Evolutionary conservation across 2,797 vertebrate species (phyloP), one percentile per base, ranked within the genome.

Genomic region (Anguilla pacifica): DNA sequence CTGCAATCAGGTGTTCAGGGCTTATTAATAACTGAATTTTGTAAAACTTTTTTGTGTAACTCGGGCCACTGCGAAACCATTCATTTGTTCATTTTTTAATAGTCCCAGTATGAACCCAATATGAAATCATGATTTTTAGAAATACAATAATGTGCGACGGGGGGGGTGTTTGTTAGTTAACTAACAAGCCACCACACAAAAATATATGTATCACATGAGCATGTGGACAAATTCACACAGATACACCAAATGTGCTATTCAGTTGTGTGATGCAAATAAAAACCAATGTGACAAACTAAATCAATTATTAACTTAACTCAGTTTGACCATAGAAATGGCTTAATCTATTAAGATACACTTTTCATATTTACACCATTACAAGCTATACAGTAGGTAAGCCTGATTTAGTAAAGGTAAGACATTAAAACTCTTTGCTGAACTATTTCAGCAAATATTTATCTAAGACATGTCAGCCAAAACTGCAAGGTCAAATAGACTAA

Each of bases 391-490:
- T 74, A 39, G 31, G 31, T 11, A 35, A 35, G 70, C 43, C 43
- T 46, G 43, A 46, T 46, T 46, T 46, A 46, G 43, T 46, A 46
- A 5, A 46, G 43, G 43, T 46, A 46, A 46, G 5, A 46, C n/a
- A 85, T 77, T 53, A 55, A 6, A 53, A 35, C 51, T 85, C 2
- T 39, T 43, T 79, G 82, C 86, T 51, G 89, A 90, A 92, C 91
- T 91, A 92, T 87, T 74, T 67, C 83, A 55, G 82, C 90, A 92
- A 94, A 94, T 94, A 94, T 94, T 95, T 92, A 89, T 43, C 86
- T 86, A 86, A 91, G 64, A 89, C 64, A 55, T 90, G 90, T 90
- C 7, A 87, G 74, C 85, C 70, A 87, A 57, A 89, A 90, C 25
- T 74, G 57, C 74, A 85, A 91, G 89, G 88, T 91, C 89, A 79